Base-by-base conservation (phyloP, 2,797 vertebrate genomes). In the Brachyrhaphis roseni region DNA sequence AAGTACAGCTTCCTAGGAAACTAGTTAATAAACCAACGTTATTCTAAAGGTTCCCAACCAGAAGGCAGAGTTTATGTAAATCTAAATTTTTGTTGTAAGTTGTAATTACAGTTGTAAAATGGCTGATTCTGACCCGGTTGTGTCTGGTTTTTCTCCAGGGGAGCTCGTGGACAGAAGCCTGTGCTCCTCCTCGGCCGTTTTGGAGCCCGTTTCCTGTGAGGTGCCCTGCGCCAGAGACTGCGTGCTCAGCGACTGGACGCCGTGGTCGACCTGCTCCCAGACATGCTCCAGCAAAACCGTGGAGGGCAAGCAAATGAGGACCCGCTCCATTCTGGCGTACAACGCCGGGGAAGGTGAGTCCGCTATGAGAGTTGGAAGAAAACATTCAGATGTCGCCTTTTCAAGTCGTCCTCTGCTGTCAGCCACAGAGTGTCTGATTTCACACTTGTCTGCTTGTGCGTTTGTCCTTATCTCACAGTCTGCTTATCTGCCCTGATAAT, bases 251-350 rank as follows among this genome's bases (percentile, higher is more conserved):
- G 81, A 91, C n/a, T 99, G 98, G 98, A 98, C 98, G 0, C 5
- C 92, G 0, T 99, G 98, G 98, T 97, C 98, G 28, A 97, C 96
- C 73, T 99, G 98, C 91, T 99, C 98, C 0, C 97, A 99, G 94
- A 99, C 98, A 84, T 99, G 98, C 95, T 99, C 98, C 0, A 97
- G 98, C 13, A 99, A 99, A 93, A 98, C 96, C 78, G 96, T 97
- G 0, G 98, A 99, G 91, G 98, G 98, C 47, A 98, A 95, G 86
- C 98, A 98, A 95, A 95, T 96, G 89, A 97, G 98, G 28, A 96
- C 97, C 0, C 97, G 98, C 71, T 98, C 98, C 80, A 92, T 99
- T 43, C 95, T 99, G 89, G 98, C 98, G 0, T 99, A 98, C 57
- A 95, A 94, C 16, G 96, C 97, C 0, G 97, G 97, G 55, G 98